A percentile compares a stretch with the other conserved stretches of the same genome.
Evolutionary conservation across 2,888 invertebrate species (phyloP).

Genomic region (Periphyllus acericola): DNA sequence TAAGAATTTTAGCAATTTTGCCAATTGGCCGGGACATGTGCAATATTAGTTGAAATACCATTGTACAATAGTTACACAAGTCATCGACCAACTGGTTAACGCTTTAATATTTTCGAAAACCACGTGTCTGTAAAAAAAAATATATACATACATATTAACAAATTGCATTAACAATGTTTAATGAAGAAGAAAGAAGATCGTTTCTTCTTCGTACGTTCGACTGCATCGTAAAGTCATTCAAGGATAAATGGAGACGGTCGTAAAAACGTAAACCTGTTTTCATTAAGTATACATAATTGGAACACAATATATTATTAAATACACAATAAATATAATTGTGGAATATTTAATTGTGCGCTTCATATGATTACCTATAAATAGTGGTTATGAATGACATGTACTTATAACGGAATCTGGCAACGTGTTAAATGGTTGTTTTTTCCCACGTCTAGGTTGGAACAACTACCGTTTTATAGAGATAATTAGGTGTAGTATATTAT

Average conservation of each 20-base stretch:
- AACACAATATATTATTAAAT: slow-evolving; percentile 15
- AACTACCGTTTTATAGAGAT: not conserved
- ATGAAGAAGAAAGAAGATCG: not conserved
- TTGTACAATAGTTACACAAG: slow-evolving; percentile 55
- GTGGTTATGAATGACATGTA: slow-evolving; percentile 3
- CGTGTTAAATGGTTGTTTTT: slow-evolving; percentile 15
- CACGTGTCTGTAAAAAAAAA: not conserved
- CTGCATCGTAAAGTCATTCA: slow-evolving; percentile 18
- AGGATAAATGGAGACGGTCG: not conserved
- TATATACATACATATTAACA: not conserved
- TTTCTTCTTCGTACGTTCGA: not conserved
- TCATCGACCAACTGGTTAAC: slow-evolving; percentile 41
- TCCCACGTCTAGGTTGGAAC: not conserved
- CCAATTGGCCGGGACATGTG: slow-evolving; percentile 62
- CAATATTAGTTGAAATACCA: slow-evolving; percentile 47
- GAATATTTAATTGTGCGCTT: not conserved
- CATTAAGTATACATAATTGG: not conserved
- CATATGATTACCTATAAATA: not conserved
- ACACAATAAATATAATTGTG: not conserved
- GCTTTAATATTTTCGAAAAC: slow-evolving; percentile 3
- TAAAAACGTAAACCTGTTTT: slow-evolving; percentile 10
- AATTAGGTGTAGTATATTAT: too few relatives aligned
- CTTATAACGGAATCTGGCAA: slow-evolving; percentile 40
- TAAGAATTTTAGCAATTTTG: slow-evolving; percentile 25
- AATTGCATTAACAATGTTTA: not conserved